Evolutionary conservation across 2,888 invertebrate species (phyloP).

Genomic region (Platerodrilus igneus): DNA sequence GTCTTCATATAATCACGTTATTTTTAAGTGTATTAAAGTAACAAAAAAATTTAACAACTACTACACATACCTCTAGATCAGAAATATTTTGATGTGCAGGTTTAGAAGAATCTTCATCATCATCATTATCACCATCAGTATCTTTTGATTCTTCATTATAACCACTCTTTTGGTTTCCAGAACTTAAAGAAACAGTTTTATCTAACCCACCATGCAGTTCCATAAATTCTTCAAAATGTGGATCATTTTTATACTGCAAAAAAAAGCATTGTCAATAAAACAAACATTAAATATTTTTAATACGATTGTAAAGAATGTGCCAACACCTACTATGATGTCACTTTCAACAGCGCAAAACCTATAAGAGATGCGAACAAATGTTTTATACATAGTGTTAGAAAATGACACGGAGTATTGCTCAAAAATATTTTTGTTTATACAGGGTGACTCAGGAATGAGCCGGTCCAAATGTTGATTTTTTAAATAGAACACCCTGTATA

Average conservation of each 20-base stretch:
- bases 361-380: too few relatives aligned
- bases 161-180: slow-evolving; percentile 29
- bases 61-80: slow-evolving; percentile 64
- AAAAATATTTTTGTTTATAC: too few relatives aligned
- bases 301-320: too few relatives aligned
- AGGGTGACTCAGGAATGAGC: too few relatives aligned
- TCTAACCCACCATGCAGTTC: slow-evolving; percentile 68
- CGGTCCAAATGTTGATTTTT: too few relatives aligned
- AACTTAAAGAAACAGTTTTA: too few relatives aligned
- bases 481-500: too few relatives aligned
- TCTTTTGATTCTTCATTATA: slow-evolving; percentile 30
- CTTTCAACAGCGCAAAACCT: too few relatives aligned
- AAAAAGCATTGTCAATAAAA: slow-evolving; percentile 14
- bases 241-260: slow-evolving; percentile 76
- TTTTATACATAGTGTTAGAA: too few relatives aligned
- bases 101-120: slow-evolving; percentile 47
- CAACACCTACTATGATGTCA: too few relatives aligned
- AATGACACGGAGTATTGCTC: too few relatives aligned
- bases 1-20: background rate
- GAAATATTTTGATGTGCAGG: slow-evolving; percentile 68
- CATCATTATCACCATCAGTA: slow-evolving; percentile 26
- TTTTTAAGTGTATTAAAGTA: slow-evolving; percentile 2
- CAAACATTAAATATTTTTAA: slow-evolving; percentile 3
- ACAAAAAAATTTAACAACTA: slow-evolving; percentile 1
- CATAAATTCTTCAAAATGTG: slow-evolving; percentile 84